Percentiles rank a stretch among this genome's conserved stretches.
These are phyloP conservation scores for Leucoraja erinaceus DNA, from an alignment of 2,113 vertebrate species.

Conservation along the genomic window DNA sequence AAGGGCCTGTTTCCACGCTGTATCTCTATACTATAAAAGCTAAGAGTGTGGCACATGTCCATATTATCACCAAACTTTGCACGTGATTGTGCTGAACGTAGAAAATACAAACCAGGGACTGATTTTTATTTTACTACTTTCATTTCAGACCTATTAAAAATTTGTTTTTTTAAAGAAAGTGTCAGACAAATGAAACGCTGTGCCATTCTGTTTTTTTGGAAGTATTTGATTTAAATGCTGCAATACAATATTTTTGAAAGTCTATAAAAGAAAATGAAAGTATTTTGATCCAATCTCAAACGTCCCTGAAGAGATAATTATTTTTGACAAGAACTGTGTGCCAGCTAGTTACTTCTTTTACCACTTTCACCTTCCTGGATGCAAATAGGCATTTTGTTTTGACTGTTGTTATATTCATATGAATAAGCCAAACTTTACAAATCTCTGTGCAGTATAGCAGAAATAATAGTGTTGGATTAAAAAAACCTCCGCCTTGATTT, in stretches of 20 bases:
- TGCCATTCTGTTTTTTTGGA: background rate
- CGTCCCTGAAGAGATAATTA: background rate
- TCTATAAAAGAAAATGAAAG: background rate
- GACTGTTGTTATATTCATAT: background rate
- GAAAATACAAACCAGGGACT: background rate
- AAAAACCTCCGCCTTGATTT: too few species aligned
- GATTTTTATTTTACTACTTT: background rate
- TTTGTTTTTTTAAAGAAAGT: background rate
- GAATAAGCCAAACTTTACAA: background rate
- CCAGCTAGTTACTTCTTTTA: background rate
- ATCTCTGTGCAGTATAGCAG: background rate
- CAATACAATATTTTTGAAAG: background rate
- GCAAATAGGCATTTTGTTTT: background rate
- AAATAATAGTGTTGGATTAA: background rate
- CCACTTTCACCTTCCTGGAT: background rate
- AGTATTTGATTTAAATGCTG: background rate
- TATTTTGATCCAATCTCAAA: background rate
- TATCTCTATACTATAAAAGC: too few species aligned
- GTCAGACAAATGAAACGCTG: background rate
- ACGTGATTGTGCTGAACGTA: background rate
- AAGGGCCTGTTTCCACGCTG: too few species aligned
- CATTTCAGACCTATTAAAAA: background rate
- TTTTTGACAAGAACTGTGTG: background rate
- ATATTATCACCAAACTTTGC: background rate
- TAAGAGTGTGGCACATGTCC: too few species aligned